A percentile compares a stretch with the other conserved stretches of the same genome.
These are phyloP conservation scores for Thalassaphorura encarpata DNA, from an alignment of 1,140 invertebrate genomes.

Conservation along the genomic window DNA sequence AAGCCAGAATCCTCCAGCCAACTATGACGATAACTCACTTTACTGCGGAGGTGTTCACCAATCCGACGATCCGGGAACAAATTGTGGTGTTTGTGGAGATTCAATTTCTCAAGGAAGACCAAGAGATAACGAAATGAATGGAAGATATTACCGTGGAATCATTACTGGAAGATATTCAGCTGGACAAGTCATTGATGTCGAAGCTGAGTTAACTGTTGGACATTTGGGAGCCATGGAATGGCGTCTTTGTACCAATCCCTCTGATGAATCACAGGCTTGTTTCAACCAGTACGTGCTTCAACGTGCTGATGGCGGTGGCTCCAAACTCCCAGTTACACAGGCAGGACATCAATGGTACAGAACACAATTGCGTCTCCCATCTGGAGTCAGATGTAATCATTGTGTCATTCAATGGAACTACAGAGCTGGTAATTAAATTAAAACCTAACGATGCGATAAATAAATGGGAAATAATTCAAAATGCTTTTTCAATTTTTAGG, in stretches of 20 bases:
- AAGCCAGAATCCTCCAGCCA: conserved; percentile 55
- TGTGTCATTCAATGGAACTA: conserved; percentile 39
- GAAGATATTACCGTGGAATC: not conserved
- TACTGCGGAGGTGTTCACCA: not conserved
- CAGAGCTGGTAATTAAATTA: not conserved
- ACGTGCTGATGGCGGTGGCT: conserved; percentile 39
- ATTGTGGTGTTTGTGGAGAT: not conserved
- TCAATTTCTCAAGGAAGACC: not conserved
- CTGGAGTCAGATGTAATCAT: conserved; percentile 33
- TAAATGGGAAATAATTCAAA: too few relatives aligned
- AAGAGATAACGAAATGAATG: not conserved
- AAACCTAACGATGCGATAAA: too few relatives aligned
- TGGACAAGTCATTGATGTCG: conserved; percentile 47
- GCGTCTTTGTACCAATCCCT: conserved; percentile 51
- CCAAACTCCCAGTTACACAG: conserved; percentile 31
- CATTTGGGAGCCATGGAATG: conserved; percentile 71
- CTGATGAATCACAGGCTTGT: conserved; percentile 53
- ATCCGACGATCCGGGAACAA: not conserved
- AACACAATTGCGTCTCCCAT: conserved; percentile 34
- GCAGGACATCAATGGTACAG: conserved; percentile 10
- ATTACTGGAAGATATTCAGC: not conserved
- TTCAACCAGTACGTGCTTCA: conserved; percentile 46
- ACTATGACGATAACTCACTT: conserved; percentile 51
- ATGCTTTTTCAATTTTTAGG: too few relatives aligned
- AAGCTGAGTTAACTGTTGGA: conserved; percentile 60